A percentile compares a stretch with the other conserved stretches of the same genome.
Evolutionary conservation across 1,140 invertebrate species (phyloP).

Genomic region (Drosophila pectinifera): DNA sequence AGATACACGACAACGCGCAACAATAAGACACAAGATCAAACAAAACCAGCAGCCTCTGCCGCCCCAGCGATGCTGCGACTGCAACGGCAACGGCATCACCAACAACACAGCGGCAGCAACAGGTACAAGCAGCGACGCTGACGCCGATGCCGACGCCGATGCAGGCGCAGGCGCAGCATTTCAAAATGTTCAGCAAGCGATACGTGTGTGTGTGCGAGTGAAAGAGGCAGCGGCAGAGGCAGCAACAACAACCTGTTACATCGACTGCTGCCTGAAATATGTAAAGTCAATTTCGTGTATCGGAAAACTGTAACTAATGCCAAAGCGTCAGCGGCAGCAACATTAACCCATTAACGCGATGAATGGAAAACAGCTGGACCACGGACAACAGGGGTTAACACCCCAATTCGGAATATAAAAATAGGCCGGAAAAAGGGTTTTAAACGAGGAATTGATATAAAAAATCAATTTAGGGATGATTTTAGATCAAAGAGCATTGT

Average conservation of each 20-base stretch:
- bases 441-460: not conserved
- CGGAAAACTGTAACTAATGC: slow-evolving; percentile 79
- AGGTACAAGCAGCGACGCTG: slow-evolving; percentile 59
- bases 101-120: slow-evolving; percentile 43
- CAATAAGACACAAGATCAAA: slow-evolving; percentile 69
- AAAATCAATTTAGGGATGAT: no score
- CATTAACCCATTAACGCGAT: slow-evolving; percentile 54
- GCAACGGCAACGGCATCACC: slow-evolving; percentile 10
- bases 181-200: slow-evolving; percentile 32
- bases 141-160: slow-evolving; percentile 2
- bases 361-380: slow-evolving; percentile 19
- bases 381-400: slow-evolving; percentile 5
- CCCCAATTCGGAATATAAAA: not conserved
- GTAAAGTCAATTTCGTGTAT: slow-evolving; percentile 77
- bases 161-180: slow-evolving; percentile 32
- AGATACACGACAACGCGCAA: slow-evolving; percentile 67
- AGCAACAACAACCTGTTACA: slow-evolving; percentile 69
- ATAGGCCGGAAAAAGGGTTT: not conserved
- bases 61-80: slow-evolving; percentile 19
- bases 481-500: no score
- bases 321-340: slow-evolving; percentile 55
- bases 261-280: slow-evolving; percentile 69
- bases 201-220: slow-evolving; percentile 15
- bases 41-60: slow-evolving; percentile 60
- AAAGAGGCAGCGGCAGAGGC: slow-evolving; percentile 30